Evolutionary conservation across 2,113 vertebrate genomes (phyloP).

Genomic region (human (Homo sapiens)): DNA sequence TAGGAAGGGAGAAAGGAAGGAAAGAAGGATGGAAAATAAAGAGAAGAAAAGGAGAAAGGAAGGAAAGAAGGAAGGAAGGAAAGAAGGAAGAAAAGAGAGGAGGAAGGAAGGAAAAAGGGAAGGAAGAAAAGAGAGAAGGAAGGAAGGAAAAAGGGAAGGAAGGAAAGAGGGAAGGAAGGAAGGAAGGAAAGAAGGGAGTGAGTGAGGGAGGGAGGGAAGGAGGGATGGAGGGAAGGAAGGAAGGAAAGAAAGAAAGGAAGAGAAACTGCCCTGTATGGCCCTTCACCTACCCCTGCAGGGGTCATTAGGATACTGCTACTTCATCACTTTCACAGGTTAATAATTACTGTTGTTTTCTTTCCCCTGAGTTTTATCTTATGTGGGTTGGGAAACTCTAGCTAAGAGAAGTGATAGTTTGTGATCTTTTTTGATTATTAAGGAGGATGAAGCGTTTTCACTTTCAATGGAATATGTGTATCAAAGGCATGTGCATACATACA

Average conservation of each 20-base stretch:
- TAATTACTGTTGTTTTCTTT: background rate
- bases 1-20: too few species aligned
- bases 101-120: too few species aligned
- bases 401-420: background rate
- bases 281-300: too few species aligned
- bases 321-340: background rate
- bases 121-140: accelerated
- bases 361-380: background rate
- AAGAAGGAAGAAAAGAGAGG: accelerated
- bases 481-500: accelerated
- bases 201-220: too few species aligned
- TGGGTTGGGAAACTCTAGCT: background rate
- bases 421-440: background rate
- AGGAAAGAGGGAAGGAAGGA: accelerated
- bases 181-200: too few species aligned
- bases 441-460: background rate
- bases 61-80: background rate
- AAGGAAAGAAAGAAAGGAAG: accelerated
- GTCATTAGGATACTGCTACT: background rate
- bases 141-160: accelerated
- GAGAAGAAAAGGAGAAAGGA: accelerated
- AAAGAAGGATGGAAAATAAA: background rate
- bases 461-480: background rate
- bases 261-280: background rate
- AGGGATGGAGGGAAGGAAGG: accelerated